Conservation (phyloP, 2,113 vertebrate genomes). For the Choloepus hoffmanni region DNA sequence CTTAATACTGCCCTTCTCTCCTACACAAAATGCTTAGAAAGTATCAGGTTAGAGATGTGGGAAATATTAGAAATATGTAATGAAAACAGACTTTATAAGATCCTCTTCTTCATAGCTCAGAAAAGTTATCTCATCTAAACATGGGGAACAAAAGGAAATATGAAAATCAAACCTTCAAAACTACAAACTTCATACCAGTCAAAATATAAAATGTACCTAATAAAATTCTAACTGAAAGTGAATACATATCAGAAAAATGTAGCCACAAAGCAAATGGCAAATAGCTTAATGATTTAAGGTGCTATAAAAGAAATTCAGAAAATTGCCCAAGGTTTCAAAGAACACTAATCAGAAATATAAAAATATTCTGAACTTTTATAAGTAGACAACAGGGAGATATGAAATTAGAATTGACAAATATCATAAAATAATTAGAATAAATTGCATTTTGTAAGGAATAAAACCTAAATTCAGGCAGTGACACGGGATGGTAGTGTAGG, state of each 20-base stretch:
- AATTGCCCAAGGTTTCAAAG: neutral
- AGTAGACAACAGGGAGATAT: neutral
- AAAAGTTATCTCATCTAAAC: neutral
- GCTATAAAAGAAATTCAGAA: neutral
- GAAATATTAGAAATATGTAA: neutral
- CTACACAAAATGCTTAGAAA: neutral
- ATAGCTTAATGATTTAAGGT: neutral
- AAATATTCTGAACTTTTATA: neutral
- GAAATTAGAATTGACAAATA: neutral
- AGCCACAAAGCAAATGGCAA: neutral
- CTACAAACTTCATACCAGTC: neutral
- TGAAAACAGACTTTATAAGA: neutral
- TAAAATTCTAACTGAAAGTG: neutral
- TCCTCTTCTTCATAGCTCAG: neutral
- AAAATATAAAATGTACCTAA: neutral
- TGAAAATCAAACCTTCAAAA: neutral
- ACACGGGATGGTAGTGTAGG: no score
- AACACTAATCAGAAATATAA: neutral
- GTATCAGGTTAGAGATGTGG: neutral
- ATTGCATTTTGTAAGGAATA: neutral
- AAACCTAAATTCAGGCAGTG: neutral
- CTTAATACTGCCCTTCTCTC: neutral
- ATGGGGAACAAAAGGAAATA: neutral
- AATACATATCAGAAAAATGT: neutral
- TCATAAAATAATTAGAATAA: neutral